Evolutionary conservation across 2,797 vertebrate genomes (phyloP), one percentile per base, ranked within the genome.

Genomic region (Sarcoramphus papa): DNA sequence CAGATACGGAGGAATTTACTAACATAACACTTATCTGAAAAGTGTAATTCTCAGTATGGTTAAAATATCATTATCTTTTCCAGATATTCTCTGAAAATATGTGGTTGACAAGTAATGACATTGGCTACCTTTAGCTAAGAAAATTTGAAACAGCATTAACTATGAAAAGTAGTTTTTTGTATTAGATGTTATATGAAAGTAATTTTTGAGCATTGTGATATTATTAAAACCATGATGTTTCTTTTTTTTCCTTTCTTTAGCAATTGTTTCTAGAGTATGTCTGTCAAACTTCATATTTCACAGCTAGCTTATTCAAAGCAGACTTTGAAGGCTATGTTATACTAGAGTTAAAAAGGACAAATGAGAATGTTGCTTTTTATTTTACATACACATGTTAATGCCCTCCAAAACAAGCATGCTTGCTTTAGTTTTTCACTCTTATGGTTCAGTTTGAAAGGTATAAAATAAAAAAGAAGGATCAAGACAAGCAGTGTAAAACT

Each of bases 221-320:
- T 69, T 91, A 73, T 85, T 95, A 69, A 95, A 95, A 90, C 57
- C 65, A 31, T 53, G 21, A 23, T 81, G 22, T 56, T 56, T 68
- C 40, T 51, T 41, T 80, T 88, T 51, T 35, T 74, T 48, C 48
- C 27, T 93, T 91, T 88, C 50, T 94, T 76, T 63, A 77, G 22
- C 70, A 92, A 68, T 94, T 85, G 48, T 93, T 93, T 87, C 53
- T 94, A 67, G 41, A 75, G 5, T 47, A 62, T 68, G 37, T 73
- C 90, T 97, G 92, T 94, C 84, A 91, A 91, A 93, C 77, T 88
- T 94, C 27, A 12, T 93, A 87, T 83, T 89, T 95, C 81, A 92
- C 78, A 89, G 45, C 88, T 76, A 68, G 37, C 33, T 97, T 94
- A 96, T 93, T 95, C 75, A 68, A 94, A 95, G 77, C 77, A 95